Base-by-base conservation (phyloP, 2,113 vertebrate species). In the Pitta sordida region DNA sequence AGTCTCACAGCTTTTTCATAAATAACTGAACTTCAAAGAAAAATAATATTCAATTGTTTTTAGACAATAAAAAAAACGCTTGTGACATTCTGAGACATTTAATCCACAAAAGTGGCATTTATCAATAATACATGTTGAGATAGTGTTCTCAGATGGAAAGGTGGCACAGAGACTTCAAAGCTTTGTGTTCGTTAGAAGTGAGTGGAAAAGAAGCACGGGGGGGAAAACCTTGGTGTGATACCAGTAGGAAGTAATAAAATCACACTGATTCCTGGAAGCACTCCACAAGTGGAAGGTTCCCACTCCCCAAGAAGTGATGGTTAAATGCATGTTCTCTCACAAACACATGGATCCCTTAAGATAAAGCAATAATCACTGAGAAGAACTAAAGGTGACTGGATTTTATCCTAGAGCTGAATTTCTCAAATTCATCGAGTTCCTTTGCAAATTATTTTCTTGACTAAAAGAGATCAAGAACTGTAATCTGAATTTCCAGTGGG, bases 111-210 rank as follows among this genome's bases (percentile, higher is more conserved):
- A 83, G 27, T 77, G 91, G 27, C 88, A 96, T 95, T 96, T 96
- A 96, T 94, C 69, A 95, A 96, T 96, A 94, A 96, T 91, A 86
- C 22, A 97, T 92, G 41, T 53, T 82, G 68, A 91, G n/a, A 67
- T 4, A 63, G 36, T 67, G 70, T 73, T 83, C 65, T 80, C 53
- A 79, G 52, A 84, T 34, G 64, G 39, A 85, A 90, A 71, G 56
- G 64, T 71, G 44, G 75, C 73, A 90, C 11, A 51, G 27, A 68
- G 27, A 59, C 83, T 91, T 93, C 32, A 91, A 91, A 95, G 58
- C 34, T 67, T 74, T 86, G 39, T n/a, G 44, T 52, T 91, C 65
- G 84, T 95, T 51, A 75, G 74, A 85, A 89, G 71, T 51, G 65
- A 71, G 11, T 41, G 6, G 27, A 91, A 88, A 83, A 63, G 70